A percentile compares a stretch with the other conserved stretches of the same genome.
Conservation (phyloP, 2,113 vertebrate species). For the Nothocercus nigrocapillus region DNA sequence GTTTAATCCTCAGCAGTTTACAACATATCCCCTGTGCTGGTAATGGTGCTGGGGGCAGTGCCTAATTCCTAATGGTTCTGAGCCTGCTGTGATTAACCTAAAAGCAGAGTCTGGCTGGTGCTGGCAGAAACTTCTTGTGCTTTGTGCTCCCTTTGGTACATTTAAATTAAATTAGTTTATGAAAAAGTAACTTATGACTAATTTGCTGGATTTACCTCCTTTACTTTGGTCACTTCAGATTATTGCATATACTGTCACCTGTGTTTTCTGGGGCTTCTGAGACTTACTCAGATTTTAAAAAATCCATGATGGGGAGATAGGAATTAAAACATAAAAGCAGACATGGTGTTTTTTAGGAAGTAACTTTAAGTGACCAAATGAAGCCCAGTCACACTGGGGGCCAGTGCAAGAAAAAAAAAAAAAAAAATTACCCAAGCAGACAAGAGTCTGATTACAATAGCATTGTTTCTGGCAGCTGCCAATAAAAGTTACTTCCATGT, state of each 20-base stretch:
- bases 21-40: neutral
- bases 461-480: neutral
- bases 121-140: neutral
- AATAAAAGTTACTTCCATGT: neutral
- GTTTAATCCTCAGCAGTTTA: neutral
- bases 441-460: neutral
- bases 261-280: neutral
- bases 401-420: neutral
- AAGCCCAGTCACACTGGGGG: neutral
- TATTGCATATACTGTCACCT: neutral
- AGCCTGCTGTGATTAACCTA: neutral
- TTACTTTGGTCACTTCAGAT: neutral
- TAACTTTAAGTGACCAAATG: neutral
- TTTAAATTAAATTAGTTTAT: neutral
- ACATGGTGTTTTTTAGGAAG: neutral
- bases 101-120: neutral
- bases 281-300: neutral
- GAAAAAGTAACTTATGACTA: neutral
- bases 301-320: neutral
- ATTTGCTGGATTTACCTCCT: neutral
- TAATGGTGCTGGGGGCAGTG: neutral
- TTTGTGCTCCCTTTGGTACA: neutral
- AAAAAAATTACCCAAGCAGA: neutral
- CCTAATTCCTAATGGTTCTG: neutral
- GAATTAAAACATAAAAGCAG: neutral